phyloP scores from a whole-genome alignment of 2,113 vertebrate species.

The Dolichotis patagonum region DNA sequence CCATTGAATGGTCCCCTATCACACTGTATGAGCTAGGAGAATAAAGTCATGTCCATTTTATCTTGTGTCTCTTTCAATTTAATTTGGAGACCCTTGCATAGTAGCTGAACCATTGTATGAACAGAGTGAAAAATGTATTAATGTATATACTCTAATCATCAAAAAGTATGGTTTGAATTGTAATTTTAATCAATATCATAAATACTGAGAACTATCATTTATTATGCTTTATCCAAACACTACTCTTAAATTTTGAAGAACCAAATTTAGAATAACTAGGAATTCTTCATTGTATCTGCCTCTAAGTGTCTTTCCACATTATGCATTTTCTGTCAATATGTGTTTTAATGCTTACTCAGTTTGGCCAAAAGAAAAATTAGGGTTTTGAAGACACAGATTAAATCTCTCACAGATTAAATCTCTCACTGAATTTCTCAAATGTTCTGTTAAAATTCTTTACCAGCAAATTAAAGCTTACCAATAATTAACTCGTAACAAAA shows the following conservation, averaged over 20 bases:
- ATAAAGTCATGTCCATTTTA: neutral
- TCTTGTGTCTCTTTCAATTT: neutral
- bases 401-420: neutral
- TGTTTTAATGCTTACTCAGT: neutral
- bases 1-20: neutral
- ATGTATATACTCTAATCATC: neutral
- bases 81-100: neutral
- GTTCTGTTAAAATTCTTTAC: neutral
- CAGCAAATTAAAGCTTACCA: neutral
- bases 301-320: neutral
- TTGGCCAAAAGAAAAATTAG: neutral
- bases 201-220: conserved; percentile 8
- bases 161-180: neutral
- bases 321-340: neutral
- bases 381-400: neutral
- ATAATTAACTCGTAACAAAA: neutral
- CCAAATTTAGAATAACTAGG: neutral
- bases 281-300: neutral
- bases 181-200: neutral
- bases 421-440: conserved; percentile 1
- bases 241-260: neutral
- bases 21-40: neutral
- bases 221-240: neutral
- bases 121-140: neutral
- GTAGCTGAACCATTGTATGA: neutral